phyloP scores from a whole-genome alignment of 2,888 invertebrate genomes.

The Andrena fulva region DNA sequence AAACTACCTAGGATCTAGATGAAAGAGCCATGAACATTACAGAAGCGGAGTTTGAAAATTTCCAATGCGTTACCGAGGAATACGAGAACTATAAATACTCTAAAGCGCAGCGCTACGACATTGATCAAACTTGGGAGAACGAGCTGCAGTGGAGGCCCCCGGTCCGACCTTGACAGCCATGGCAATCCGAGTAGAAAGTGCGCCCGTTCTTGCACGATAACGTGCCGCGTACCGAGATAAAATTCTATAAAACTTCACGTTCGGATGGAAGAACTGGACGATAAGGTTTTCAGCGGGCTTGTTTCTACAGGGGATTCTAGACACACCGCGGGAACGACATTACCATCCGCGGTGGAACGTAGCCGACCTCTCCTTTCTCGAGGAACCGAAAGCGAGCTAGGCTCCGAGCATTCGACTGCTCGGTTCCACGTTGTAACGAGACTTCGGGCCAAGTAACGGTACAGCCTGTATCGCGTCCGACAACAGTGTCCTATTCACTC shows the following conservation, averaged over 20 bases:
- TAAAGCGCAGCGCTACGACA: too few relatives aligned
- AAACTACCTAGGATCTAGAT: too few relatives aligned
- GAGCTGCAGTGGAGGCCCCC: conserved; percentile 6
- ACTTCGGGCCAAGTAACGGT: conserved; percentile 81
- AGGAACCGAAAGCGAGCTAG: conserved; percentile 43
- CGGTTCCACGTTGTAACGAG: conserved; percentile 54
- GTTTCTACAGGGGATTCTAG: not conserved
- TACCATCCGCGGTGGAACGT: conserved; percentile 15
- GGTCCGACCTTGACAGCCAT: conserved; percentile 10
- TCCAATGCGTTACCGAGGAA: not conserved
- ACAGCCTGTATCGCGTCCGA: conserved; percentile 63
- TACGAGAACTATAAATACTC: not conserved
- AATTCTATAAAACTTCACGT: not conserved
- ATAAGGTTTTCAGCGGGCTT: not conserved
- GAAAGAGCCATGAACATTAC: too few relatives aligned
- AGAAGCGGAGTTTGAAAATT: not conserved
- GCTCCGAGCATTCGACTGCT: conserved; percentile 49
- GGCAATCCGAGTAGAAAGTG: conserved; percentile 6
- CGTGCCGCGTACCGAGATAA: not conserved
- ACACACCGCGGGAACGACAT: conserved; percentile 14
- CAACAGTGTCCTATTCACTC: conserved; percentile 61
- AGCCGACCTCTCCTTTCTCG: conserved; percentile 7
- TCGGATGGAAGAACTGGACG: not conserved
- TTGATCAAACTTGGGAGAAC: conserved; percentile 24
- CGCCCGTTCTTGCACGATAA: not conserved